These are phyloP conservation scores for Tortricodes alternella DNA, from an alignment of 2,888 invertebrate species.

Conservation along the genomic window DNA sequence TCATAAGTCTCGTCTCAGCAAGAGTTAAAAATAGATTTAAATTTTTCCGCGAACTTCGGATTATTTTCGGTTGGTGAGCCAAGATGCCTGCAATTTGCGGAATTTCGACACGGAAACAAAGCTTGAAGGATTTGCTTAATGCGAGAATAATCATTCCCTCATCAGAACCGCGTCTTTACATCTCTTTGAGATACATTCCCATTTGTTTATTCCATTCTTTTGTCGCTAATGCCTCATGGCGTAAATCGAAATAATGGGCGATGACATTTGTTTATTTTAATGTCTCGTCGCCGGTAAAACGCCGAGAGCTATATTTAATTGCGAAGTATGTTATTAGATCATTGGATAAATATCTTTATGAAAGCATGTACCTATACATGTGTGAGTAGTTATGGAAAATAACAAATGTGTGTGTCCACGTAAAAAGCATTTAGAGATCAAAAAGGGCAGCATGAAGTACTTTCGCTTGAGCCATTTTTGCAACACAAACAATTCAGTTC, in stretches of 20 bases:
- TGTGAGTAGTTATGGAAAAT: too few species aligned
- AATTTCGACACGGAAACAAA: constrained; percentile 15
- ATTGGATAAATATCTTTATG: too few species aligned
- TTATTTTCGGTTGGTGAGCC: constrained; percentile 11
- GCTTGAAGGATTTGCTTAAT: constrained; percentile 17
- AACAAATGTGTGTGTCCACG: too few species aligned
- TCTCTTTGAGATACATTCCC: constrained; percentile 17
- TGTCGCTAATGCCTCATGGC: neutral
- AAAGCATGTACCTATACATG: too few species aligned
- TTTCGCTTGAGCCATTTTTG: too few species aligned
- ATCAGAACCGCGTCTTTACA: neutral
- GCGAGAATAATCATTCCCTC: constrained; percentile 20
- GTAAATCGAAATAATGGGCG: neutral
- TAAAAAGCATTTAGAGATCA: too few species aligned
- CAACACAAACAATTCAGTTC: too few species aligned
- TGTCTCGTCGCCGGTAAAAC: neutral
- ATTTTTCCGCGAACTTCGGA: neutral
- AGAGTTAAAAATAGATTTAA: constrained; percentile 5
- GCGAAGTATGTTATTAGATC: too few species aligned
- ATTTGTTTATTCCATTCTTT: constrained; percentile 20
- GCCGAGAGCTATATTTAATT: neutral
- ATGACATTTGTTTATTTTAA: neutral
- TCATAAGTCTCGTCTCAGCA: neutral
- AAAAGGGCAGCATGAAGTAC: too few species aligned
- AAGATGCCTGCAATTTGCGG: constrained; percentile 14